Conservation (phyloP, 2,888 invertebrate species). For the Gortyna flavago region DNA sequence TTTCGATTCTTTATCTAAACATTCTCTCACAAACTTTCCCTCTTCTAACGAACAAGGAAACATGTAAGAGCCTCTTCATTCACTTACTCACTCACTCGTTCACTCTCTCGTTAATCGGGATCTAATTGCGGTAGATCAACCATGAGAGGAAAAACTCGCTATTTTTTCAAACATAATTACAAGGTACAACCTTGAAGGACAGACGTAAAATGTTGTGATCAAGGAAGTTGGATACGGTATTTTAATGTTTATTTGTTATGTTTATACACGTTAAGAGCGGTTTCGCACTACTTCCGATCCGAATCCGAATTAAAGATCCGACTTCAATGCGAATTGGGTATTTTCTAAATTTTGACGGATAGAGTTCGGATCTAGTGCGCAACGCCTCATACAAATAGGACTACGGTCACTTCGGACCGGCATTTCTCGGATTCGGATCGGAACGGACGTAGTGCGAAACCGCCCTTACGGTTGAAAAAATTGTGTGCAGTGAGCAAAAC, state of each 20-base stretch:
- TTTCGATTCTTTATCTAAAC: constrained; percentile 8
- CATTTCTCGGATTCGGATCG: too few relatives aligned
- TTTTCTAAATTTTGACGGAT: too few relatives aligned
- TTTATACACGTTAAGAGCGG: too few relatives aligned
- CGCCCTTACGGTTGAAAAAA: constrained; percentile 1
- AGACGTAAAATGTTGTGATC: constrained; percentile 31
- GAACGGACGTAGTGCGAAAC: too few relatives aligned
- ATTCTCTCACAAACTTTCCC: constrained; percentile 29
- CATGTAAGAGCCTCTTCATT: constrained; percentile 22
- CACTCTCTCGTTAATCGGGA: constrained; percentile 51
- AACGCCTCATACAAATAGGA: too few relatives aligned
- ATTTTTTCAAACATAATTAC: constrained; percentile 73
- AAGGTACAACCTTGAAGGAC: constrained; percentile 59
- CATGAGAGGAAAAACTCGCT: constrained; percentile 47
- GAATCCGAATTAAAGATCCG: too few relatives aligned
- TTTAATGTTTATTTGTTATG: not conserved
- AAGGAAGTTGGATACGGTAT: constrained; percentile 43
- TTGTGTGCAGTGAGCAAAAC: not conserved
- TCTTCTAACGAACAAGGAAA: constrained; percentile 44
- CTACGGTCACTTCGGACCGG: too few relatives aligned
- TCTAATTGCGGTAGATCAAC: constrained; percentile 62
- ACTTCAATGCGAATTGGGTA: too few relatives aligned
- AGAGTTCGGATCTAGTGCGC: too few relatives aligned
- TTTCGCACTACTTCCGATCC: too few relatives aligned
- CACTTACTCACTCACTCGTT: constrained; percentile 32